A percentile compares a stretch with the other conserved stretches of the same genome.
Evolutionary conservation across 1,140 invertebrate genomes (phyloP).

Genomic region (Caerostris extrusa): DNA sequence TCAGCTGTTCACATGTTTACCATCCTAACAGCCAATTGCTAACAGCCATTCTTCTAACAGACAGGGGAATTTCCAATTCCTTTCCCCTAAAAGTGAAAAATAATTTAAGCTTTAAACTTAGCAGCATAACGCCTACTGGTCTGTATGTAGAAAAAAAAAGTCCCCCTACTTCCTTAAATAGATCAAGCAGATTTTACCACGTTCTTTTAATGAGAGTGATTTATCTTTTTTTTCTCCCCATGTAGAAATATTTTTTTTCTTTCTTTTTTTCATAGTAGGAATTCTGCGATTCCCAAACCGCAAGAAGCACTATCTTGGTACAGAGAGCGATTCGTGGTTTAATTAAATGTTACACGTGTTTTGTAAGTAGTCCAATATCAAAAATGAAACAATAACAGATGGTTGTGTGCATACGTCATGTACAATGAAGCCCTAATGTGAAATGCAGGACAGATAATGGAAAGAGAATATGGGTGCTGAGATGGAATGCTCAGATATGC

Average conservation of each 20-base stretch:
- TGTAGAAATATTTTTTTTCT: background rate
- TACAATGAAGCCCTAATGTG: background rate
- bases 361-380: background rate
- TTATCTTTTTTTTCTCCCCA: constrained; percentile 5
- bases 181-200: constrained; percentile 22
- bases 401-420: background rate
- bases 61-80: constrained; percentile 11
- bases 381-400: constrained; percentile 31
- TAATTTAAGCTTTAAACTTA: background rate
- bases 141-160: background rate
- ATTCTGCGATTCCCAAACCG: constrained; percentile 11
- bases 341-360: constrained; percentile 43
- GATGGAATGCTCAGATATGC: background rate
- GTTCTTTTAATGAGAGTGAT: constrained; percentile 42
- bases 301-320: constrained; percentile 6
- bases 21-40: background rate
- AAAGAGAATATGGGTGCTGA: background rate
- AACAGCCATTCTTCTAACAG: background rate
- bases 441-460: background rate
- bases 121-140: background rate
- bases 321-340: background rate
- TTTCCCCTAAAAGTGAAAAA: background rate
- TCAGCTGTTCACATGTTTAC: constrained; percentile 19
- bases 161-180: background rate
- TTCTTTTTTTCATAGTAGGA: background rate